Evolutionary conservation across 2,888 invertebrate species (phyloP).

Genomic region (Hypena proboscidalis): DNA sequence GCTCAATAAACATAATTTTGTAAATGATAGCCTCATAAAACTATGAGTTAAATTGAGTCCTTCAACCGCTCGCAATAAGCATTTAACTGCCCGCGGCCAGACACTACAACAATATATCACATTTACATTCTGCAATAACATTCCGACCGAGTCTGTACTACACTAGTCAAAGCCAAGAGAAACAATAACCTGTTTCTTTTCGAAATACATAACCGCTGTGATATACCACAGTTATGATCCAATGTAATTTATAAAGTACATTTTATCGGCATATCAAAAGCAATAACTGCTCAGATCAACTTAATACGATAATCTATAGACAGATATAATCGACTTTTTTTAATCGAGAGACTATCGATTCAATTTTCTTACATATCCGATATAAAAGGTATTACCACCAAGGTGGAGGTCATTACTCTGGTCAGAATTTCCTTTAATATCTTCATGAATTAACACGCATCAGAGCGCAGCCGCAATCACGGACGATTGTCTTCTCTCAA

Average conservation of each 20-base stretch:
- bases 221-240: too few species aligned
- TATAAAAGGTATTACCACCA: slow-evolving; percentile 5
- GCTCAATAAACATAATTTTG: too few species aligned
- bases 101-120: slow-evolving; percentile 1
- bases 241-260: too few species aligned
- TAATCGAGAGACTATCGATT: not conserved
- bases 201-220: too few species aligned
- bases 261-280: too few species aligned
- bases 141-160: too few species aligned
- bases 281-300: slow-evolving; percentile 1
- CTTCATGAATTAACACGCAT: slow-evolving; percentile 53
- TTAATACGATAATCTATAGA: not conserved
- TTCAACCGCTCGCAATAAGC: too few species aligned
- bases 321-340: not conserved
- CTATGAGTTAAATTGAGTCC: too few species aligned
- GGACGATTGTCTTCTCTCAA: slow-evolving; percentile 55
- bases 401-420: slow-evolving; percentile 35
- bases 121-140: too few species aligned
- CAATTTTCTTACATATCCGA: not conserved
- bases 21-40: not conserved
- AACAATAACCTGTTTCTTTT: too few species aligned
- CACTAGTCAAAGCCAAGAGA: too few species aligned
- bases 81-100: too few species aligned
- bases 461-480: slow-evolving; percentile 58
- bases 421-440: slow-evolving; percentile 44